Conservation (phyloP, 2,888 invertebrate genomes). For the Protophormia terraenovae region DNA sequence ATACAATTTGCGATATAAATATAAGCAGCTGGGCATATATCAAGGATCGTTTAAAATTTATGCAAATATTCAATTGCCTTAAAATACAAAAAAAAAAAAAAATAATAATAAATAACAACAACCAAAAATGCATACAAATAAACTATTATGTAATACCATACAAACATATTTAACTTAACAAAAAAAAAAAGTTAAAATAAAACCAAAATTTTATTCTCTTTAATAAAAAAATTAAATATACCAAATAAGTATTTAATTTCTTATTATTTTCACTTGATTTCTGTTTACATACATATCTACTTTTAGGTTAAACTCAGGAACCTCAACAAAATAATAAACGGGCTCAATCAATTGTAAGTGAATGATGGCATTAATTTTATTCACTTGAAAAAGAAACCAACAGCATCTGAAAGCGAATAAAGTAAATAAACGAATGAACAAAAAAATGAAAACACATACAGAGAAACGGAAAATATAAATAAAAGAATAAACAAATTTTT, state of each 20-base stretch:
- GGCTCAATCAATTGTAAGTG: slow-evolving; percentile 34
- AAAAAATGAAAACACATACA: background rate
- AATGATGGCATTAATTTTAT: slow-evolving; percentile 36
- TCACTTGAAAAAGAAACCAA: background rate
- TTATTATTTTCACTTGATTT: background rate
- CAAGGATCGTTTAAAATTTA: slow-evolving; percentile 56
- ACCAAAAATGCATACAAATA: background rate
- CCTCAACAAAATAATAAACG: slow-evolving; percentile 13
- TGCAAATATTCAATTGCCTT: slow-evolving; percentile 54
- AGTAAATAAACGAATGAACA: background rate
- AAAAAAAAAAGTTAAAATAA: too few relatives aligned
- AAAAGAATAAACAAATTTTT: slow-evolving; percentile 36
- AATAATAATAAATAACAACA: background rate
- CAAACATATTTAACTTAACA: too few relatives aligned
- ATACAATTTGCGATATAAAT: slow-evolving; percentile 44
- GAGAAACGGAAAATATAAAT: background rate
- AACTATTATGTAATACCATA: background rate
- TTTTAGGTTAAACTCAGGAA: background rate
- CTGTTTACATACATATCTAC: too few relatives aligned
- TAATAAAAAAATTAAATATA: too few relatives aligned
- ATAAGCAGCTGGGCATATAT: slow-evolving; percentile 38
- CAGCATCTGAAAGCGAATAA: background rate
- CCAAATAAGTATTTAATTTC: background rate
- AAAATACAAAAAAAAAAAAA: background rate
- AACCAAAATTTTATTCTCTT: background rate